Conservation (phyloP, 2,888 invertebrate genomes). For the Alloplasta piceator region DNA sequence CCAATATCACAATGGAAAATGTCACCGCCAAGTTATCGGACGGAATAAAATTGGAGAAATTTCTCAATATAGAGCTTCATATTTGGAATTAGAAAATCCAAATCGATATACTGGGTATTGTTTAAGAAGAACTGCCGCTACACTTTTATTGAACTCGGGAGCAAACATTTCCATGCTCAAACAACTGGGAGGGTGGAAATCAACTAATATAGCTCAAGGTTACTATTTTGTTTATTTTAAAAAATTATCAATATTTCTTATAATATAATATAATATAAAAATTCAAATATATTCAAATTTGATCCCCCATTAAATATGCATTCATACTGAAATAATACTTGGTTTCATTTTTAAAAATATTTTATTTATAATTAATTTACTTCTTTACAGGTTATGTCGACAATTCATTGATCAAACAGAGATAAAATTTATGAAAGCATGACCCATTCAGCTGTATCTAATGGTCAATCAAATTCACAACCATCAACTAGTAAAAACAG, state of each 20-base stretch:
- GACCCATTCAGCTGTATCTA: conserved; percentile 31
- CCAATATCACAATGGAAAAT: too few relatives aligned
- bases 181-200: conserved; percentile 62
- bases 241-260: too few relatives aligned
- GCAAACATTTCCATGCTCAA: conserved; percentile 58
- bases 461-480: conserved; percentile 48
- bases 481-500: conserved; percentile 39
- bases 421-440: conserved; percentile 37
- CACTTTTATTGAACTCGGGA: conserved; percentile 63
- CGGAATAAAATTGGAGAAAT: conserved; percentile 64
- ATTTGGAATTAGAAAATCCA: too few relatives aligned
- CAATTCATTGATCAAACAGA: conserved; percentile 46
- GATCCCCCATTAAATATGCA: too few relatives aligned
- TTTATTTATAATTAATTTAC: too few relatives aligned
- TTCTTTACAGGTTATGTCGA: conserved; percentile 51
- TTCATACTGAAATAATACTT: conserved; percentile 9
- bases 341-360: neutral
- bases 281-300: too few relatives aligned
- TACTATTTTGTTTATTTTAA: too few relatives aligned
- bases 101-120: too few relatives aligned
- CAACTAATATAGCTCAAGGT: too few relatives aligned
- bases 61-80: conserved; percentile 57
- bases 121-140: conserved; percentile 63
- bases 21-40: too few relatives aligned
- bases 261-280: too few relatives aligned